Base-by-base conservation (phyloP, 1,140 invertebrate species). In the Pseudomyrmex sp. region DNA sequence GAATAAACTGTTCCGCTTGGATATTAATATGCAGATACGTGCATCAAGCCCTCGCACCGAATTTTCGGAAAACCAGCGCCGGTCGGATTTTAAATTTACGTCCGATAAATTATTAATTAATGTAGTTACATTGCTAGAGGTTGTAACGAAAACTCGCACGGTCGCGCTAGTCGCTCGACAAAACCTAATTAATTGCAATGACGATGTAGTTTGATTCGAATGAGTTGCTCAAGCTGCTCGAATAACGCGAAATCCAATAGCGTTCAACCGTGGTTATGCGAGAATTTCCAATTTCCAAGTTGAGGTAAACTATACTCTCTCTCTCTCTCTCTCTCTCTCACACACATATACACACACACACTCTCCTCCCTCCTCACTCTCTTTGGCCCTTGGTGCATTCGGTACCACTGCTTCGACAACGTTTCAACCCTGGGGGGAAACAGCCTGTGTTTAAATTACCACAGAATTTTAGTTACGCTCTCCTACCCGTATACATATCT, bases 201-300 rank as follows among this genome's bases (percentile, higher is more conserved):
- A 80, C 76, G 66, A 72, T 72, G 54, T 59, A 72, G 66, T 72
- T 80, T 59, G 66, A 70, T 80, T 50, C 54, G 54, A 61, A 70
- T 59, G 76, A 80, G 76, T 50, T 80, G 76, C 76, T 80, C 76
- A 70, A 70, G 66, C 76, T 80, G 66, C 54, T 80, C 85, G 70
- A 87, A 73, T 87, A 83, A 87, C 85, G 82, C 80, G 85, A 84
- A 87, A 87, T 86, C 80, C 73, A 56, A 87, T 87, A 87, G 59
- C 70, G 83, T 82, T 70, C 26, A 48, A 54, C 59, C 20, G 52
- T 20, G 80, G 80, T 68, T 70, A 83, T 61, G 85, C 69, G 68
- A 87, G 86, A 87, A 87, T 87, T 86, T 86, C 79, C 85, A 87
- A 86, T 86, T 87, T 87, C 79, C 52, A 86, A 86, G 59, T 87